phyloP scores from a whole-genome alignment of 2,113 vertebrate genomes.

The Ochotona curzoniae region DNA sequence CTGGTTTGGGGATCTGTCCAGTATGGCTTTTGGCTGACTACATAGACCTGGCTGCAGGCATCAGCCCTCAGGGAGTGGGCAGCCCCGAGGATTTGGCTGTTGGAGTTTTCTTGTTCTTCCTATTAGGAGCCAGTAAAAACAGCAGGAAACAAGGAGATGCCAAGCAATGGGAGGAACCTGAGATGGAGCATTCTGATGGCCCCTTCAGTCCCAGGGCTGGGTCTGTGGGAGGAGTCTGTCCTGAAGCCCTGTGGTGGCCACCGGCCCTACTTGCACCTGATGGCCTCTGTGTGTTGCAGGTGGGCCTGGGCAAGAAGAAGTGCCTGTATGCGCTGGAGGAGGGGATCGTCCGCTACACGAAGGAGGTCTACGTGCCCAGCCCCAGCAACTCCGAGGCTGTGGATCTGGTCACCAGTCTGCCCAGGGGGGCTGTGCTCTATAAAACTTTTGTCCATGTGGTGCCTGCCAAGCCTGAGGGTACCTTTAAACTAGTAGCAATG shows the following conservation, averaged over 20 bases:
- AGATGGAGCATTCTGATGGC: neutral
- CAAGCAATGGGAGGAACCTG: neutral
- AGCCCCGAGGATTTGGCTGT: neutral
- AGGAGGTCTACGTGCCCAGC: slow-evolving; percentile 93
- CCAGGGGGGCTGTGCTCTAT: slow-evolving; percentile 93
- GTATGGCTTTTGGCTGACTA: neutral
- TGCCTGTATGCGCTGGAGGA: slow-evolving; percentile 95
- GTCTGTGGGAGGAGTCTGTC: neutral
- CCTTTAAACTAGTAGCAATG: slow-evolving; percentile 93
- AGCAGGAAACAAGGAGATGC: neutral
- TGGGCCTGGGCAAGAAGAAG: slow-evolving; percentile 94
- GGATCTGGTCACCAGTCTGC: slow-evolving; percentile 89
- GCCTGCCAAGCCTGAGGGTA: slow-evolving; percentile 90
- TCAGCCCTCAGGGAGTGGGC: neutral
- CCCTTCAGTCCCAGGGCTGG: neutral
- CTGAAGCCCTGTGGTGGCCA: neutral
- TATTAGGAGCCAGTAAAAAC: neutral
- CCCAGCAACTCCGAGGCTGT: slow-evolving; percentile 87
- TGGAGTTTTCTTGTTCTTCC: neutral
- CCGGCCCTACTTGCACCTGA: neutral
- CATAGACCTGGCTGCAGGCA: neutral
- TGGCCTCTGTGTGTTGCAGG: slow-evolving; percentile 84
- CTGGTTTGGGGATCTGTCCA: neutral
- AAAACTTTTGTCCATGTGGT: slow-evolving; percentile 95
- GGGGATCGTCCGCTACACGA: slow-evolving; percentile 93